These are phyloP conservation scores for Proisotoma minuta DNA, from an alignment of 2,888 invertebrate species.

Conservation along the genomic window DNA sequence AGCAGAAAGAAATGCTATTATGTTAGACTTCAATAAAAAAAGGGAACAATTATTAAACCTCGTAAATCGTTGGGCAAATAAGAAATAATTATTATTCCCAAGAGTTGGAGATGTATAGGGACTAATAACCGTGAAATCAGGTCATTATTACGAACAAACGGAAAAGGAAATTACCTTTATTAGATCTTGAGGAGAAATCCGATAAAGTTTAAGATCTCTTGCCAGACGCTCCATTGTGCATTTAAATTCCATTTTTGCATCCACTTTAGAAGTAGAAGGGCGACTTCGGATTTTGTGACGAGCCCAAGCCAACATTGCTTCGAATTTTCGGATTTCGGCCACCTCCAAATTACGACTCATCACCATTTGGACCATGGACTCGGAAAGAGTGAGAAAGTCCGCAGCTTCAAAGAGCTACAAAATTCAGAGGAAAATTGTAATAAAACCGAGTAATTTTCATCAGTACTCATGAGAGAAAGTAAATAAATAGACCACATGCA, in stretches of 20 bases:
- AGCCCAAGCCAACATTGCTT: conserved; percentile 89
- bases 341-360: conserved; percentile 87
- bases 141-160: background rate
- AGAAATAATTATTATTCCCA: no score
- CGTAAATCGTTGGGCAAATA: no score
- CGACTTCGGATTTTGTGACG: conserved; percentile 71
- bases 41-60: no score
- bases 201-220: conserved; percentile 79
- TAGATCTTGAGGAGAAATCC: conserved; percentile 86
- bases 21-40: no score
- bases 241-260: conserved; percentile 62
- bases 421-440: no score
- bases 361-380: conserved; percentile 91
- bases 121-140: background rate
- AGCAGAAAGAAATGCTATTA: no score
- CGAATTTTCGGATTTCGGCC: conserved; percentile 83
- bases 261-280: conserved; percentile 72
- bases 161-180: conserved; percentile 62
- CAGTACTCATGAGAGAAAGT: no score
- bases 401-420: conserved; percentile 67
- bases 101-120: no score
- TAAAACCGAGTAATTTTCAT: no score
- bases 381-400: conserved; percentile 81
- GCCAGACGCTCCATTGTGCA: conserved; percentile 88
- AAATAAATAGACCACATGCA: no score